Evolutionary conservation across 2,797 vertebrate genomes (phyloP).

Genomic region (Eospalax fontanierii): DNA sequence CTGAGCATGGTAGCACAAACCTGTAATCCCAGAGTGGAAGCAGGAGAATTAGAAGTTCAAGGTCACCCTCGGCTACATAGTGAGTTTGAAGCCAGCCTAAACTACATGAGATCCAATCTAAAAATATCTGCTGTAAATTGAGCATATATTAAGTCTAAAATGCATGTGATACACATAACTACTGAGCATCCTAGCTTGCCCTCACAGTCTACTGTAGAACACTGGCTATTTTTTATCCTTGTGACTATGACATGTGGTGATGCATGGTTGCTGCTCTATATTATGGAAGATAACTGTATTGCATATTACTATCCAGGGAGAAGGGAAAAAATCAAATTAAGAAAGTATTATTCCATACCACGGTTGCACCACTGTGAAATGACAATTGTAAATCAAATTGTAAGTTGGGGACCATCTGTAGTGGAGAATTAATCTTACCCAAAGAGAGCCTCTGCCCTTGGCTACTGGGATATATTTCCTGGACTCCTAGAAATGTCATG

Average conservation of each 20-base stretch:
- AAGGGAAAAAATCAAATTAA: background rate
- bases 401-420: background rate
- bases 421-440: conserved; percentile 14
- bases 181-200: background rate
- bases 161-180: background rate
- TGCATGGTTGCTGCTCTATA: background rate
- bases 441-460: conserved; percentile 26
- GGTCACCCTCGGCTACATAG: background rate
- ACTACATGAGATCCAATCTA: background rate
- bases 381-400: background rate
- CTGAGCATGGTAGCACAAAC: background rate
- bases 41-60: background rate
- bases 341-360: background rate
- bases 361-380: background rate
- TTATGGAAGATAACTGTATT: background rate
- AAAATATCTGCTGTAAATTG: background rate
- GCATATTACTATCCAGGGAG: background rate
- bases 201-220: background rate
- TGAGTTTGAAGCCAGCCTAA: background rate
- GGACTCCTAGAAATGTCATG: background rate
- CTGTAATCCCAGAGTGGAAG: background rate
- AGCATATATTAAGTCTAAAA: background rate
- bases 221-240: background rate
- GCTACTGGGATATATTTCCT: background rate
- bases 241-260: background rate